Evolutionary conservation across 1,140 invertebrate species (phyloP), one percentile per base, ranked within the genome.

Genomic region (Penaeus vannamei): DNA sequence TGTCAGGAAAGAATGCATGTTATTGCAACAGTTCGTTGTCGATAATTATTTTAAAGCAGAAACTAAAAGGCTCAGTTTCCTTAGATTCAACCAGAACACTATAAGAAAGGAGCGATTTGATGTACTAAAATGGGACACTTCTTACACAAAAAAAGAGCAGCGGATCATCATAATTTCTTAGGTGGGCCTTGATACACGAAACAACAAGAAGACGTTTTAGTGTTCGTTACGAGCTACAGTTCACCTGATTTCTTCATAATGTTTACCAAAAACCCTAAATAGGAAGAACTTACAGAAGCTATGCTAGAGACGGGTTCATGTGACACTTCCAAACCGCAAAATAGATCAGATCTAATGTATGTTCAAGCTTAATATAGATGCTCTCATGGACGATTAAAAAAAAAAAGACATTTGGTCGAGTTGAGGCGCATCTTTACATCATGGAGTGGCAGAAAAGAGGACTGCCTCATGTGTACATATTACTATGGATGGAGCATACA

Each of bases 401-500:
- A 64, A 64, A 64, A 64, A 64, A 64, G 17, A 64, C n/a, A 64
- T 64, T 64, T n/a, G 62, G 62, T 64, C 17, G 62, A 64, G 62
- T 64, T 64, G n/a, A 64, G 62, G 62, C 62, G 17, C 62, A 64
- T n/a, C 17, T 64, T 17, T 64, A 64, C 62, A 64, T 17, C 62
- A n/a, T 64, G n/a, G 62, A 64, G 62, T 64, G 62, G 62, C 62
- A 64, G 62, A 64, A 64, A n/a, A 64, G 62, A n/a, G 62, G 62
- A 17, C 62, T 64, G 17, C 62, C 62, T 64, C 62, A 64, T n/a
- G 62, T 64, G 62, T n/a, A 64, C 62, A 64, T 64, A 64, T n/a
- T 64, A 64, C n/a, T 64, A 64, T 64, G 62, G 62, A 64, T 64
- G 62, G 62, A 64, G 62, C 62, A 64, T n/a, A 64, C 62, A n/a